These are phyloP conservation scores for Phoeniculus purpureus DNA, from an alignment of 2,797 vertebrate species.

Conservation along the genomic window DNA sequence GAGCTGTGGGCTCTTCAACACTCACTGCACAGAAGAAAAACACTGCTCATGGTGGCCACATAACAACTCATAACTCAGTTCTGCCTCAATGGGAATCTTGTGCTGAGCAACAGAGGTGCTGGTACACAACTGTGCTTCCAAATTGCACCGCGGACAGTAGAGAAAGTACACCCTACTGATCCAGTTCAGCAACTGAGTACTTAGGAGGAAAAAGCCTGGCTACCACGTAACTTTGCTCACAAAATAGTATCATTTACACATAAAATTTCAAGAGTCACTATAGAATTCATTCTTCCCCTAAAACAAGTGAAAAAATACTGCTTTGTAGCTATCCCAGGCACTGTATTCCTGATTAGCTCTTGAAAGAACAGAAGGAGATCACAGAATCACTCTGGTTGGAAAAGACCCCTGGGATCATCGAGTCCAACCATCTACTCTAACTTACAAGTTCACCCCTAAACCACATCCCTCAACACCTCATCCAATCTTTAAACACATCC, in stretches of 20 bases:
- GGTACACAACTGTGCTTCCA: background rate
- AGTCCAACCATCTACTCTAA: no score
- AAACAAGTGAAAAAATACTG: background rate
- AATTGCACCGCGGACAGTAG: background rate
- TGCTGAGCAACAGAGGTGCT: background rate
- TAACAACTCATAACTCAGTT: background rate
- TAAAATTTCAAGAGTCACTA: background rate
- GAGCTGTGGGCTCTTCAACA: background rate
- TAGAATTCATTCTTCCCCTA: background rate
- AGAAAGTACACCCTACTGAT: background rate
- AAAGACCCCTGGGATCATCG: no score
- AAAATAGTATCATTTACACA: background rate
- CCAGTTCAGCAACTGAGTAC: background rate
- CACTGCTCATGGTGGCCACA: background rate
- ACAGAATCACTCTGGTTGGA: no score
- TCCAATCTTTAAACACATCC: no score
- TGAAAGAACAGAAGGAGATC: background rate
- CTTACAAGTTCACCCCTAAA: no score
- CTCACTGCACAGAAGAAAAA: background rate
- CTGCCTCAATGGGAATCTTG: background rate
- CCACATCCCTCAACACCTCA: no score
- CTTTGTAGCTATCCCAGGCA: background rate
- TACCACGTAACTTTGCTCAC: background rate
- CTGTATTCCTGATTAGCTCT: background rate
- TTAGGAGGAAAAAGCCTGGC: background rate